Evolutionary conservation across 2,888 invertebrate species (phyloP).

Genomic region (Brachypterus glaber): DNA sequence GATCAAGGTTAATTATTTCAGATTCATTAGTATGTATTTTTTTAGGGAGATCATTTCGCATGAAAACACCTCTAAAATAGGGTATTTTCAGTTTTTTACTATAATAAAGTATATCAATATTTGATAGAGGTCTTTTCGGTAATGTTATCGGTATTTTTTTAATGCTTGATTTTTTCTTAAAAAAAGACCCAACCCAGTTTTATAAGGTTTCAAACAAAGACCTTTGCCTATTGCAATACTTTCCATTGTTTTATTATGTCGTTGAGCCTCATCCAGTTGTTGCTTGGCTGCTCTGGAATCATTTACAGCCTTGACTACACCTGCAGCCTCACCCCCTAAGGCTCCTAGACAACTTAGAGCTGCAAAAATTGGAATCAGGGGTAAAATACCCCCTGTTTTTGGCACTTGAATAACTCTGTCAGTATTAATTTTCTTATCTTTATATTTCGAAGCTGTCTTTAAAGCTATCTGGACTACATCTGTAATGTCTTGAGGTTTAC

Average conservation of each 20-base stretch:
- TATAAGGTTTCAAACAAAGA: not conserved
- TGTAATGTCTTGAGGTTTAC: too few relatives aligned
- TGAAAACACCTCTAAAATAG: constrained; percentile 20
- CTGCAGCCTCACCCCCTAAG: constrained; percentile 32
- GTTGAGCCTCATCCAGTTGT: constrained; percentile 26
- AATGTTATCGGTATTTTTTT: constrained; percentile 18
- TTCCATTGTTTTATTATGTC: constrained; percentile 35
- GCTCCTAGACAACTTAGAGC: constrained; percentile 29
- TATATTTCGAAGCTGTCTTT: too few relatives aligned
- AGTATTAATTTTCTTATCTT: not conserved
- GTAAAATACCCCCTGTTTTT: constrained; percentile 30
- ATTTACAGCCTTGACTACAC: constrained; percentile 31
- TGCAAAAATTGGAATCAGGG: constrained; percentile 31
- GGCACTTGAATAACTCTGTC: constrained; percentile 19
- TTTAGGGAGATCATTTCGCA: constrained; percentile 15
- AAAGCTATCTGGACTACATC: too few relatives aligned
- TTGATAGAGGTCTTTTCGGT: constrained; percentile 15
- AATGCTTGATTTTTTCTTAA: constrained; percentile 7
- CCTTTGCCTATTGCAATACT: constrained; percentile 26
- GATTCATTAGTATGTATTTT: constrained; percentile 7
- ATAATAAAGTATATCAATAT: constrained; percentile 15
- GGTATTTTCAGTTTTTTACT: constrained; percentile 14
- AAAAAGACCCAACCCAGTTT: constrained; percentile 5
- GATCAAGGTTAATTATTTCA: constrained; percentile 15
- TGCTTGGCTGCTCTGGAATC: constrained; percentile 29